Conservation (phyloP, 2,113 vertebrate genomes). For the Raja brachyura region DNA sequence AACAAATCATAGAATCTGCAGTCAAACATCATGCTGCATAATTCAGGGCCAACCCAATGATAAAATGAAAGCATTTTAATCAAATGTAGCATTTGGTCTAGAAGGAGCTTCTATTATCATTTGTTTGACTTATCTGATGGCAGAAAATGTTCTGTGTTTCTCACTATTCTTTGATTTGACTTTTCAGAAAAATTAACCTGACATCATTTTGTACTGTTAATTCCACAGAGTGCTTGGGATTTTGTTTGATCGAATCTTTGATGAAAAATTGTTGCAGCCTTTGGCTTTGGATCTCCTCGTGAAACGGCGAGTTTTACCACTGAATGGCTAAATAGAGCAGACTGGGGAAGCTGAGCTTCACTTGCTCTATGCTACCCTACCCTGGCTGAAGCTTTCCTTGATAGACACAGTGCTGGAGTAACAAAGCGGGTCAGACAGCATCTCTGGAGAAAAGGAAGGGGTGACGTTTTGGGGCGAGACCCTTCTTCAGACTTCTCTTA, state of each 20-base stretch:
- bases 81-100: no score
- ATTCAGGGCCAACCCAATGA: neutral
- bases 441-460: no score
- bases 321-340: neutral
- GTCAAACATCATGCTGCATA: constrained; percentile 1
- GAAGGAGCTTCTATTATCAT: neutral
- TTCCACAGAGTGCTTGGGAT: neutral
- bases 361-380: neutral
- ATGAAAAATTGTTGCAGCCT: neutral
- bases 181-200: neutral
- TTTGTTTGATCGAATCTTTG: neutral
- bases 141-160: neutral
- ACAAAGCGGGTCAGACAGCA: no score
- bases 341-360: neutral
- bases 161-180: neutral
- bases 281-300: neutral
- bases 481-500: no score
- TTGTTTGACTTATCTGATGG: neutral
- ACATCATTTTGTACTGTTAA: neutral
- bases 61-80: neutral
- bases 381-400: neutral
- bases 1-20: neutral
- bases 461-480: no score
- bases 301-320: neutral
- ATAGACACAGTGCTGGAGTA: no score